Base-by-base conservation (phyloP, 2,888 invertebrate genomes). In the Scotopteryx bipunctaria region DNA sequence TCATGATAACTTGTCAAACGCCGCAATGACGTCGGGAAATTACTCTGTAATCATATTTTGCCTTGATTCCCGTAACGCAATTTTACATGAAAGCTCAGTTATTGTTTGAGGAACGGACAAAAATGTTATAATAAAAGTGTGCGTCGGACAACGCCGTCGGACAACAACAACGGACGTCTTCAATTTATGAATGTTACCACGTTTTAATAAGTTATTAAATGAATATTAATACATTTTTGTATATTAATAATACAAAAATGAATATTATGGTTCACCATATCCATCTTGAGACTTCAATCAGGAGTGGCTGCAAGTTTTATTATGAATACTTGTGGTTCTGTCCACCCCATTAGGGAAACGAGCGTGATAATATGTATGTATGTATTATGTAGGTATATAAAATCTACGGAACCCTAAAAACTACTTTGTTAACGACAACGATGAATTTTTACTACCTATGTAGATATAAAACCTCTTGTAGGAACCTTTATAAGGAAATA, bases 1-100 rank as follows among this genome's bases (percentile, higher is more conserved):
- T 65, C 64, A 63, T 57, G 60, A 54, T 55, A 62, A 65, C 59
- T 56, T 70, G 69, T 70, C 65, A 66, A 63, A 60, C 64, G 57
- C 59, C 52, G 54, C 56, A 52, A 56, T 52, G 45, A 46, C 62
- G 44, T 58, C 53, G 59, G 68, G 64, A 76, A 76, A 76, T 78
- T 70, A 70, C 71, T 61, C 50, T 59, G 64, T 76, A 75, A 78
- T 76, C 63, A 63, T 64, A 63, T 76, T 71, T 57, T 23, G 47
- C 17, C 27, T 48, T 48, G 44, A 48, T 56, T 45, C 51, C 43
- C 50, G 52, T 65, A 64, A 67, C 66, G 51, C 58, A 64, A 71
- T 69, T 69, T 59, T 59, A 66, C 55, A 65, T 67, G 59, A 71
- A 69, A 69, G 64, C 64, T 55, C 61, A 63, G 61, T 63, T 63